Percentiles rank a stretch among this genome's conserved stretches.
phyloP scores from a whole-genome alignment of 2,888 invertebrate species.

The Drosophila siamana region DNA sequence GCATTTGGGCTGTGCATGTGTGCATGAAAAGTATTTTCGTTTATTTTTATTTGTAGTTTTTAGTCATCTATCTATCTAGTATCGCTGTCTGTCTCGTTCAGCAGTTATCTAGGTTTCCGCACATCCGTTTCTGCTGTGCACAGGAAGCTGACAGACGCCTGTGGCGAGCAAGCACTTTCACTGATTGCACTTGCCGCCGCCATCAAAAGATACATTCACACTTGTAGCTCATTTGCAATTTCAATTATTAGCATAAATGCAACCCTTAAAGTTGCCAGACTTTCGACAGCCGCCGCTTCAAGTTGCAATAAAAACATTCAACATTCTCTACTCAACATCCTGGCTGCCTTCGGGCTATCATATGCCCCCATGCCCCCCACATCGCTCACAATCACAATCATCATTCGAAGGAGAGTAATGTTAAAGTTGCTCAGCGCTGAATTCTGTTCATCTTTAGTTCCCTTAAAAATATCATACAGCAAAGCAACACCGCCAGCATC shows the following conservation, averaged over 20 bases:
- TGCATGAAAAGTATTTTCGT: slow-evolving; percentile 67
- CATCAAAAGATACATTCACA: slow-evolving; percentile 33
- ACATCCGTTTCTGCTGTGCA: slow-evolving; percentile 66
- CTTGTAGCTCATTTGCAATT: slow-evolving; percentile 54
- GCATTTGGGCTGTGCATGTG: slow-evolving; percentile 71
- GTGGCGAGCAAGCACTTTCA: slow-evolving; percentile 66
- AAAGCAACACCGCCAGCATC: slow-evolving; percentile 25
- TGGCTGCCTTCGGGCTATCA: slow-evolving; percentile 4
- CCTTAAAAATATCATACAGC: neutral
- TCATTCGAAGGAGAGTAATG: slow-evolving; percentile 6
- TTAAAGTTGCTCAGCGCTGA: neutral
- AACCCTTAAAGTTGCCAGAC: slow-evolving; percentile 37
- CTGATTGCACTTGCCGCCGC: slow-evolving; percentile 55
- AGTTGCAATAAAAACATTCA: slow-evolving; percentile 30
- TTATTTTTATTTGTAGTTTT: neutral
- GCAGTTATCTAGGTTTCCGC: slow-evolving; percentile 13
- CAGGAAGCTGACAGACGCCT: slow-evolving; percentile 71
- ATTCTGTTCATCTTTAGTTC: neutral
- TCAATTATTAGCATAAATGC: slow-evolving; percentile 47
- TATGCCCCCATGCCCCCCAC: slow-evolving; percentile 4
- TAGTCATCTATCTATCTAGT: slow-evolving; percentile 8
- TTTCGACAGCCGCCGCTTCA: slow-evolving; percentile 1
- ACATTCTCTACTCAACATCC: neutral
- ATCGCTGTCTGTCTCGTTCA: neutral
- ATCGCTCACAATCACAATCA: slow-evolving; percentile 5